phyloP scores from a whole-genome alignment of 1,140 invertebrate genomes.

The Helicoverpa zea region DNA sequence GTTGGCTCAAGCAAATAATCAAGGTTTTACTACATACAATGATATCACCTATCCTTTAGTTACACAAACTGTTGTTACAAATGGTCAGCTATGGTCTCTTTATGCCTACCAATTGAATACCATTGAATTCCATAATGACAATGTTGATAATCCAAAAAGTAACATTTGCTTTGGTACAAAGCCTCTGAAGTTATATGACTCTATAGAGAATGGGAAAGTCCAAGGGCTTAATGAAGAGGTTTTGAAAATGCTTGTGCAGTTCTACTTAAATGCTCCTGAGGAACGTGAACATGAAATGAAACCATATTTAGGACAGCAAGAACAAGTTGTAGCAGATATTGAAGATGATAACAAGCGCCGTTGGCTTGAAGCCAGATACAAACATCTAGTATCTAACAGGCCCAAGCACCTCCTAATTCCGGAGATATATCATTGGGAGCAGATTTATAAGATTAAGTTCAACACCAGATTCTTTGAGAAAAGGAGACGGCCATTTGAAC shows the following conservation, averaged over 20 bases:
- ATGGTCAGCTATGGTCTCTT: slow-evolving; percentile 94
- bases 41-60: slow-evolving; percentile 96
- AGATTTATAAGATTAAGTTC: slow-evolving; percentile 91
- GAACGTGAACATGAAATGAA: slow-evolving; percentile 89
- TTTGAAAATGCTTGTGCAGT: slow-evolving; percentile 91
- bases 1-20: slow-evolving; percentile 92
- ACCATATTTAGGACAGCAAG: slow-evolving; percentile 90
- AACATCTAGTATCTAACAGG: slow-evolving; percentile 89
- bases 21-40: slow-evolving; percentile 95
- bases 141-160: slow-evolving; percentile 89
- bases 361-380: slow-evolving; percentile 91
- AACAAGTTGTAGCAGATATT: slow-evolving; percentile 90
- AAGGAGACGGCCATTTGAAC: slow-evolving; percentile 90
- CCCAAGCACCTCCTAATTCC: slow-evolving; percentile 87
- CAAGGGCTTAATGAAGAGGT: slow-evolving; percentile 94
- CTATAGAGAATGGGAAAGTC: slow-evolving; percentile 91
- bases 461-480: slow-evolving; percentile 90
- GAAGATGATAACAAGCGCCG: slow-evolving; percentile 88
- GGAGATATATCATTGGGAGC: slow-evolving; percentile 92
- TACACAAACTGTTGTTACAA: slow-evolving; percentile 94
- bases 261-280: slow-evolving; percentile 91
- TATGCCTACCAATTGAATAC: slow-evolving; percentile 97
- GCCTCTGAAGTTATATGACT: slow-evolving; percentile 91
- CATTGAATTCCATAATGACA: slow-evolving; percentile 88
- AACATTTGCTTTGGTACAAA: slow-evolving; percentile 95